Base-by-base conservation (phyloP, 2,888 invertebrate genomes). In the Eupithecia pulchellata region DNA sequence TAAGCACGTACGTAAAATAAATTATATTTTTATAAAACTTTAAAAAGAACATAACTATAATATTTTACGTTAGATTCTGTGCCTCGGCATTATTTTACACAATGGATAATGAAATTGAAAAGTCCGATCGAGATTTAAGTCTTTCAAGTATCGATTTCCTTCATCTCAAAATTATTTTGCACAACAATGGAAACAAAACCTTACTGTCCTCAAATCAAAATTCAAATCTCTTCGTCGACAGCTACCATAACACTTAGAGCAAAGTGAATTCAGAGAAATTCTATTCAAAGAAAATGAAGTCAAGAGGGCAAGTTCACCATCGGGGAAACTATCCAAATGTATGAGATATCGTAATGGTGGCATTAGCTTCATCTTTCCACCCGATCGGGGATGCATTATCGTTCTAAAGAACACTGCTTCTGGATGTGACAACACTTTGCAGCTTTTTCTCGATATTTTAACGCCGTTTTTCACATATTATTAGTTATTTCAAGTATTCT, bases 281-380 rank as follows among this genome's bases (percentile, higher is more conserved):
- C 8, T 29, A 30, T 60, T 60, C 58, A 60, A 4, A 30, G n/a
- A 60, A 60, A 60, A 29, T 30, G 32, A 29, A 60, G 32, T 60
- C 32, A 60, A 60, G 29, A 60, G 58, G 58, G 58, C 66, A 78
- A 84, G 78, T 82, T 83, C 81, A 68, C 81, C 71, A 69, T 68
- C 63, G 72, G 73, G 77, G 78, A 78, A 86, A 86, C 87, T 88
- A 86, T 89, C 87, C 85, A 83, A 89, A 89, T 86, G 84, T 83
- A 83, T 84, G 82, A 87, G 86, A 89, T 89, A 88, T 89, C 87
- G 85, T 89, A 89, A 89, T 88, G 84, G 88, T 78, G 71, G 85
- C 83, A 89, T 89, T 88, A 88, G 85, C 84, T 84, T 85, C 88
- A 88, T 89, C 87, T 89, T 86, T 82, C 82, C 83, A 83, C 70